Evolutionary conservation across 2,888 invertebrate genomes (phyloP).

Genomic region (Drosophila pegasa): DNA sequence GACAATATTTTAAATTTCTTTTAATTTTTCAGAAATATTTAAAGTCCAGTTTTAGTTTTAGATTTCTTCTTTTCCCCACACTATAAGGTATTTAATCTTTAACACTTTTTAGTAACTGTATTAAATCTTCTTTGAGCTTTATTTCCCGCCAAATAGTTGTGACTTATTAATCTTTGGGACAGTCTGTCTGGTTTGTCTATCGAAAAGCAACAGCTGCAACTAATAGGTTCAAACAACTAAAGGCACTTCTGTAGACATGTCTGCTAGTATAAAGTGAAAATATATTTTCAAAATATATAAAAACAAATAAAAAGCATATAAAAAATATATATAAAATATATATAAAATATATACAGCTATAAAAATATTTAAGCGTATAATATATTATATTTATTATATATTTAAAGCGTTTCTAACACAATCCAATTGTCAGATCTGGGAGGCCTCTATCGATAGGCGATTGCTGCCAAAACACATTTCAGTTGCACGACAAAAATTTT

Average conservation of each 20-base stretch:
- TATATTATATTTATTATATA: not conserved
- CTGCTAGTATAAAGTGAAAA: not conserved
- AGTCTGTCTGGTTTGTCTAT: not conserved
- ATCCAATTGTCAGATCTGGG: not conserved
- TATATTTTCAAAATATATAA: not conserved
- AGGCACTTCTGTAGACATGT: not conserved
- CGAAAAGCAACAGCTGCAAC: not conserved
- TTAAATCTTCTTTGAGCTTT: no score
- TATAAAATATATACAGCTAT: not conserved
- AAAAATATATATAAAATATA: no score
- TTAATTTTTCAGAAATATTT: no score
- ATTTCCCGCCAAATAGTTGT: no score
- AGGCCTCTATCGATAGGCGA: conserved; percentile 57
- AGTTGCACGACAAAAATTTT: conserved; percentile 63
- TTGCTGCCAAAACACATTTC: conserved; percentile 26
- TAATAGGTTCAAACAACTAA: not conserved
- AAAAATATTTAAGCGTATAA: not conserved
- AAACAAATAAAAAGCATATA: no score
- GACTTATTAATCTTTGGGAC: not conserved
- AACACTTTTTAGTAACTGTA: no score
- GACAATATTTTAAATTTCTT: no score
- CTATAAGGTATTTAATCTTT: no score
- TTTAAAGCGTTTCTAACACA: not conserved
- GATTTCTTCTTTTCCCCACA: no score
- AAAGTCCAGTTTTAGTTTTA: no score